Conservation (phyloP, 37 sponge, comb jelly and placozoan species). For the Diacarnus erythraeanus region DNA sequence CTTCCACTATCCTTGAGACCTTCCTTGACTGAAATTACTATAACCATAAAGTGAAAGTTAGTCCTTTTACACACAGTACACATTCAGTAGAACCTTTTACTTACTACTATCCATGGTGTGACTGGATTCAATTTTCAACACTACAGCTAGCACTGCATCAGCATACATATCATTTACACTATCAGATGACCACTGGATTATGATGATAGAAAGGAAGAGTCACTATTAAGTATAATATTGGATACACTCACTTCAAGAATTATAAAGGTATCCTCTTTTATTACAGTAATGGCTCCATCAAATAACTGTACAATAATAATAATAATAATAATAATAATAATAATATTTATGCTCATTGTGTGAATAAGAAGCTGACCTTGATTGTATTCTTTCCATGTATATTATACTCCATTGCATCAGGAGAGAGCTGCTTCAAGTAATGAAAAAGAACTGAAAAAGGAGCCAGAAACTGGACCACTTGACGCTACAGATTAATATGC, state of each 20-base stretch:
- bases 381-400: constrained; percentile 48
- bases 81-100: background rate
- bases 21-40: background rate
- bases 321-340: background rate
- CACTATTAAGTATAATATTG: background rate
- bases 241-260: constrained; percentile 48
- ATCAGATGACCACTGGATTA: constrained; percentile 83
- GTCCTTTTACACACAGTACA: too few relatives aligned
- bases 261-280: constrained; percentile 45
- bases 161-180: constrained; percentile 95
- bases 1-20: background rate
- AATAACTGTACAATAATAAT: constrained; percentile 45
- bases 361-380: constrained; percentile 19
- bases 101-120: background rate
- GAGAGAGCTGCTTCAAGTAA: constrained; percentile 60
- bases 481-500: constrained; percentile 32
- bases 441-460: constrained; percentile 78
- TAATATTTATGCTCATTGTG: constrained; percentile 15
- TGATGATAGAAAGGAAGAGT: background rate
- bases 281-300: constrained; percentile 61
- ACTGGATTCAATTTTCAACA: constrained; percentile 62
- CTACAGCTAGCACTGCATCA: constrained; percentile 91
- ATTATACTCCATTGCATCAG: constrained; percentile 48
- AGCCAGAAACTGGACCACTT: constrained; percentile 65
- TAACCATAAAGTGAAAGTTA: background rate